phyloP scores from a whole-genome alignment of 92 coral and sea anemone species.

The Heteractis magnifica region DNA sequence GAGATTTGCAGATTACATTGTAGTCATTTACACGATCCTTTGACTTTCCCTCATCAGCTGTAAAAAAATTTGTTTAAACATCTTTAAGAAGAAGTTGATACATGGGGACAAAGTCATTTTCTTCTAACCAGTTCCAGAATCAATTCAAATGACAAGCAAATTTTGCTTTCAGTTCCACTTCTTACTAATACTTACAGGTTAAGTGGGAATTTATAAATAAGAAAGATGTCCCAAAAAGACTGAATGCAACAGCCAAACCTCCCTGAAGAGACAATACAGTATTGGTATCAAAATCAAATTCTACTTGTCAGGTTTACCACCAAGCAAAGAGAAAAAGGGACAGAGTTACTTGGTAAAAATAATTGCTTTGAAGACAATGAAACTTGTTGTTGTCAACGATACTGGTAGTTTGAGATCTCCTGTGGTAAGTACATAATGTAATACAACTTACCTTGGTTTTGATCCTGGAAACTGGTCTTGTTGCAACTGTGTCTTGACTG shows the following conservation, averaged over 20 bases:
- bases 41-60: conserved; percentile 93
- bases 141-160: neutral
- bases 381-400: too few species aligned
- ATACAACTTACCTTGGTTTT: conserved; percentile 79
- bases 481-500: conserved; percentile 81
- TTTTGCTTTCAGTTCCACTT: neutral
- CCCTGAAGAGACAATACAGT: conserved; percentile 56
- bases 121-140: too few species aligned
- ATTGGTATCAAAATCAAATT: too few species aligned
- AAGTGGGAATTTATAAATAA: conserved; percentile 90
- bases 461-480: conserved; percentile 90
- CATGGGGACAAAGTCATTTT: neutral
- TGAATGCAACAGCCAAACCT: conserved; percentile 86
- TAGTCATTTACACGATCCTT: conserved; percentile 89
- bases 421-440: neutral
- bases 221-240: conserved; percentile 95
- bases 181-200: conserved; percentile 75
- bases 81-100: neutral
- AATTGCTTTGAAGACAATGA: neutral
- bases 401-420: neutral
- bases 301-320: too few species aligned
- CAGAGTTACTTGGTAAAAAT: neutral
- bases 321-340: neutral
- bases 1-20: conserved; percentile 81
- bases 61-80: neutral